Percentiles rank a stretch among this genome's conserved stretches.
Conservation (phyloP, 2,797 vertebrate genomes). For the Pelochelys cantorii region DNA sequence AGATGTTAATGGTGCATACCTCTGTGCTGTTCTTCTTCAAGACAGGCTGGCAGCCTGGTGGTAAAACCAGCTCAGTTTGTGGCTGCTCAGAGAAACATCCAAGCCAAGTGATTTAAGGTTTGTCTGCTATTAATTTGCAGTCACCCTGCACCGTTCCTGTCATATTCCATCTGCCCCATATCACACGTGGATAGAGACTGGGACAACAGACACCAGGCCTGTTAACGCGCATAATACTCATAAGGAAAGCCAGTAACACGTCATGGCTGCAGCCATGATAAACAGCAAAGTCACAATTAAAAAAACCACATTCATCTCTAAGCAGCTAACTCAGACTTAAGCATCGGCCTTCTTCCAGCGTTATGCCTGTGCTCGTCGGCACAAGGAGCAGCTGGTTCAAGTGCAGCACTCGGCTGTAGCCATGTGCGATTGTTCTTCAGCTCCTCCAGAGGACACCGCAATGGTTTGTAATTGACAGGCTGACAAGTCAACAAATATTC, state of each 20-base stretch:
- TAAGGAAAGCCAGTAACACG: not conserved
- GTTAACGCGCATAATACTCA: not conserved
- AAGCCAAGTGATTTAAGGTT: constrained; percentile 21
- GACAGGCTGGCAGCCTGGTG: not conserved
- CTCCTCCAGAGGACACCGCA: fast-evolving
- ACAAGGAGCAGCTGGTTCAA: not conserved
- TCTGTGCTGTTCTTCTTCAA: not conserved
- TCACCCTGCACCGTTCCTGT: not conserved
- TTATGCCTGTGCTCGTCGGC: not conserved
- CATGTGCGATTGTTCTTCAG: fast-evolving
- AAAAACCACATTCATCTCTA: not conserved
- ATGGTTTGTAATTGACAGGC: fast-evolving
- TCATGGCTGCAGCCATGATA: not conserved
- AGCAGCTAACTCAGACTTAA: not conserved
- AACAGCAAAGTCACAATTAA: not conserved
- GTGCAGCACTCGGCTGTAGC: fast-evolving
- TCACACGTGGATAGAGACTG: not conserved
- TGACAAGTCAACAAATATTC: fast-evolving
- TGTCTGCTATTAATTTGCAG: constrained; percentile 17
- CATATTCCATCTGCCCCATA: not conserved
- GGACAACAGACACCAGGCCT: fast-evolving
- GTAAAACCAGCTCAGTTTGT: constrained; percentile 42
- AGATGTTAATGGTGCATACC: constrained; percentile 44
- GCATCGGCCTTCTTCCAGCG: fast-evolving
- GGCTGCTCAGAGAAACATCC: constrained; percentile 47